phyloP scores from a whole-genome alignment of 1,140 invertebrate genomes.

The Cephus cinctus region DNA sequence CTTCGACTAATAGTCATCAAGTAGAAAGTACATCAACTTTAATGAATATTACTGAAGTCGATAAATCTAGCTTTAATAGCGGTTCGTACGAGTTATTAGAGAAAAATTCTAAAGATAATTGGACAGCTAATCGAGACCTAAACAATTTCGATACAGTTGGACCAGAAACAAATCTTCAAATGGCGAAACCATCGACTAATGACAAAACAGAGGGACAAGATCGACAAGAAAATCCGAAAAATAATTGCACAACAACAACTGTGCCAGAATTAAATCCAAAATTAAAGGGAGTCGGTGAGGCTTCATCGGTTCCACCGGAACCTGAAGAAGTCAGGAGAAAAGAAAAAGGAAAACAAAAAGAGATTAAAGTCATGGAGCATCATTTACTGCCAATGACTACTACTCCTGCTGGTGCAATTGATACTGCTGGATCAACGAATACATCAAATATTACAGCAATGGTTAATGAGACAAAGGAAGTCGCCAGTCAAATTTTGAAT shows the following conservation, averaged over 20 bases:
- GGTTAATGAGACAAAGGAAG: constrained; percentile 30
- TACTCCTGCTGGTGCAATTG: background rate
- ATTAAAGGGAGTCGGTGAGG: constrained; percentile 3
- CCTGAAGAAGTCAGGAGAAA: background rate
- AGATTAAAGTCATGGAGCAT: constrained; percentile 3
- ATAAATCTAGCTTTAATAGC: no score
- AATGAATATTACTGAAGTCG: no score
- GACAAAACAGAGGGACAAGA: background rate
- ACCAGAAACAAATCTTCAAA: background rate
- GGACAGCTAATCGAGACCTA: background rate
- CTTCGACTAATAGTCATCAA: no score
- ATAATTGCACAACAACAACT: background rate
- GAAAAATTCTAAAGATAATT: background rate
- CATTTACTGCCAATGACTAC: constrained; percentile 1
- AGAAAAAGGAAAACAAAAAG: background rate
- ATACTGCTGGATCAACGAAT: background rate
- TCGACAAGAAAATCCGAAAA: constrained; percentile 1
- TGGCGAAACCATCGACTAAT: background rate
- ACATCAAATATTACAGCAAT: constrained; percentile 9
- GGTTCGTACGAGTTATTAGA: no score
- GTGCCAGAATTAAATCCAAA: constrained; percentile 5
- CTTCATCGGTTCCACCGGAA: constrained; percentile 6
- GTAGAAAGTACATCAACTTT: no score
- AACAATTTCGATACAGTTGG: background rate
- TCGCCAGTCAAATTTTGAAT: constrained; percentile 32